Evolutionary conservation across 2,888 invertebrate species (phyloP), one percentile per base, ranked within the genome.

Genomic region (Noctua janthe): DNA sequence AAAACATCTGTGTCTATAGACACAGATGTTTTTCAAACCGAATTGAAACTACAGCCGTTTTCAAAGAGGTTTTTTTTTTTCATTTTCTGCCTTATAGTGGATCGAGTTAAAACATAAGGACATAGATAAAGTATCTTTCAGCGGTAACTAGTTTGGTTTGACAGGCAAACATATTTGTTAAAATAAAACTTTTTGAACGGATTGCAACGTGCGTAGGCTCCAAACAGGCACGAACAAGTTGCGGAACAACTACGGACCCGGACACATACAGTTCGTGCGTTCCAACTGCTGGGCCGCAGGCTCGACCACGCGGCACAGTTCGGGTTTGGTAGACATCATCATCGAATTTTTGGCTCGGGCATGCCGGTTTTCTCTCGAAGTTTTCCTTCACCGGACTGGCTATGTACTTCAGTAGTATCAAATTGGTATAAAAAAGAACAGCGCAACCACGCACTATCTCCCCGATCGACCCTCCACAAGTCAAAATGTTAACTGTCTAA

Each of bases 401-500:
- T n/a, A 59, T 20, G n/a, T 62, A 62, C 29, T 13, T 59, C 20
- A 20, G 10, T 67, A 67, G 59, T 59, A 59, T 20, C 17, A 76
- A 49, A 49, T 51, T 62, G n/a, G 35, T 23, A 13, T 51, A n/a
- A 56, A 54, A 64, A 78, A 66, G 13, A 49, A 23, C 39, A 77
- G 70, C 17, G 35, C 23, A 62, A 66, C 75, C 78, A 71, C 43
- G 62, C 59, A 69, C 90, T 95, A 94, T 95, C 94, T 92, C 91
- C 91, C 87, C 90, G 87, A 90, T 90, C 85, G 43, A 73, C 90
- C 89, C 88, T 85, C 74, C 84, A 90, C 49, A 75, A 94, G 93
- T 94, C 93, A 90, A 94, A 94, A 94, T 92, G 94, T 92, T 95
- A 95, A 95, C 94, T 92, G 91, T 91, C 89, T 82, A 81, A 80